Evolutionary conservation across 2,113 vertebrate genomes (phyloP).

Genomic region (Erythrocebus patas): DNA sequence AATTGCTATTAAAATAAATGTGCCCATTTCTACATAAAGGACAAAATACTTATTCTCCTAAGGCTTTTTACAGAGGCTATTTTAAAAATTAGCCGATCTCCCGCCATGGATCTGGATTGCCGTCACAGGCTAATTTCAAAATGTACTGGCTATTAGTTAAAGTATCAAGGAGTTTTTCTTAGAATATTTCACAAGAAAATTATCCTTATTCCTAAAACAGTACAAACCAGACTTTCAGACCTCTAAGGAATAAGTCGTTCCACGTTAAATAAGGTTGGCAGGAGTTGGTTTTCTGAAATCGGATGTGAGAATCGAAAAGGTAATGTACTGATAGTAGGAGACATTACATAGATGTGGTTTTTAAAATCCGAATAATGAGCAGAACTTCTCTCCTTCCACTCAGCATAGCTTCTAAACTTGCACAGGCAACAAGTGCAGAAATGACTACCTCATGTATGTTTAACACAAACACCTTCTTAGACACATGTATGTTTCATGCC

Average conservation of each 20-base stretch:
- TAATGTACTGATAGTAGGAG: not conserved
- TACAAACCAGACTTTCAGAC: not conserved
- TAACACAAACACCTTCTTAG: not conserved
- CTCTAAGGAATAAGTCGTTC: not conserved
- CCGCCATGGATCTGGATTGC: not conserved
- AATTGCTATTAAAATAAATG: constrained; percentile 29
- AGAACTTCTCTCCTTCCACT: not conserved
- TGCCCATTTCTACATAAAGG: not conserved
- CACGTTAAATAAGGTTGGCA: not conserved
- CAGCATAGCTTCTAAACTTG: not conserved
- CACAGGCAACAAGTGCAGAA: not conserved
- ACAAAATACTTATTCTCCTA: constrained; percentile 1
- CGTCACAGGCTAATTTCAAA: not conserved
- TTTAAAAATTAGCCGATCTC: not conserved
- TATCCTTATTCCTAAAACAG: not conserved
- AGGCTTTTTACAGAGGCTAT: not conserved
- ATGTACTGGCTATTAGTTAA: not conserved
- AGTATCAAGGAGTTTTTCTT: not conserved
- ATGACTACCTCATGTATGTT: not conserved
- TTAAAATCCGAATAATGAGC: not conserved
- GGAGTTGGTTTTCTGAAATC: not conserved
- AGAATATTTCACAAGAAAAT: not conserved
- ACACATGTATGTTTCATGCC: not conserved
- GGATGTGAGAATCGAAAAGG: not conserved
- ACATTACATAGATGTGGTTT: not conserved